phyloP scores from a whole-genome alignment of 1,140 invertebrate genomes.

The Megalopta genalis region DNA sequence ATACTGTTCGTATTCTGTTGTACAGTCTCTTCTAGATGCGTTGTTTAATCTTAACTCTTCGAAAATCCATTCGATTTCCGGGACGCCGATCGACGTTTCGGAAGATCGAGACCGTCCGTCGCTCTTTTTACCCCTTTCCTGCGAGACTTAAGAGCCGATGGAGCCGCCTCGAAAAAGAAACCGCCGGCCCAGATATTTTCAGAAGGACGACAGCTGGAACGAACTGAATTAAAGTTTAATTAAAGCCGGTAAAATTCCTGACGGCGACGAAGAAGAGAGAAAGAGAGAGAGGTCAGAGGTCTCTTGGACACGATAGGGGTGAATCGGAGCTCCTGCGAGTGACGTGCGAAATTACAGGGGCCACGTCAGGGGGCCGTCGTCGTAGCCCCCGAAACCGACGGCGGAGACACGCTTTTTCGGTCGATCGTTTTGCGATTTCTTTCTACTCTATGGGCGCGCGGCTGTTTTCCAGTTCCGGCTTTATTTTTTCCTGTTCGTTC shows the following conservation, averaged over 20 bases:
- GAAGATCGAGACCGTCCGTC: conserved; percentile 9
- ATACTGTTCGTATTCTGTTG: no score
- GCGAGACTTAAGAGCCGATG: conserved; percentile 26
- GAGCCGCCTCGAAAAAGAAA: not conserved
- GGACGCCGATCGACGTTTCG: not conserved
- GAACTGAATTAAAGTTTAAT: conserved; percentile 66
- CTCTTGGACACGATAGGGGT: conserved; percentile 23
- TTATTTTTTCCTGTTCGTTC: not conserved
- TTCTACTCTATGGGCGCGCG: not conserved
- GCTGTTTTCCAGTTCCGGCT: no score
- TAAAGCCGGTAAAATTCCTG: conserved; percentile 59
- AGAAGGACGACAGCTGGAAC: conserved; percentile 36
- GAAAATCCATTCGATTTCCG: no score
- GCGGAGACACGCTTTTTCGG: conserved; percentile 20
- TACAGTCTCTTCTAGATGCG: no score
- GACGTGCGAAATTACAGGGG: conserved; percentile 56
- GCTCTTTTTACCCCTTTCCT: not conserved
- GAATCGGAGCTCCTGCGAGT: conserved; percentile 56
- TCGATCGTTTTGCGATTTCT: not conserved
- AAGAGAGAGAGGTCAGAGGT: not conserved
- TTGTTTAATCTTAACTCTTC: no score
- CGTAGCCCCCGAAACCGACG: conserved; percentile 28
- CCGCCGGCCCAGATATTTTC: conserved; percentile 8
- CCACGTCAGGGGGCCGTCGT: conserved; percentile 54
- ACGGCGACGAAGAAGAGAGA: conserved; percentile 13